Conservation (phyloP, 2,888 invertebrate genomes). For the Polymixis flavicincta region DNA sequence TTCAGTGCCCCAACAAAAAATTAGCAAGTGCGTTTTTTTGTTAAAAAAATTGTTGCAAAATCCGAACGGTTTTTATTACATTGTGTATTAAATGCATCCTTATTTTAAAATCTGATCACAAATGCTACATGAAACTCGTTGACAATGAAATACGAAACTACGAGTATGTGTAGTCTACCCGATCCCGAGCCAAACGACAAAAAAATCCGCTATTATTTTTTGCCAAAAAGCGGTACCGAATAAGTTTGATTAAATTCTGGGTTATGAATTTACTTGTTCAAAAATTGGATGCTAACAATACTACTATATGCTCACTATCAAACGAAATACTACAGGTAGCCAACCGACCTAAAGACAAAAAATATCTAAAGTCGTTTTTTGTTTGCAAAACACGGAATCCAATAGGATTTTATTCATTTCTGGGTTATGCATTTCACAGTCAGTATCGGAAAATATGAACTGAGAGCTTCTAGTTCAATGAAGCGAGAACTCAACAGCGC, state of each 20-base stretch:
- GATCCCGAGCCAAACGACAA: not conserved
- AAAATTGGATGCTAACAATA: too few species aligned
- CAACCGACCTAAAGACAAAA: too few species aligned
- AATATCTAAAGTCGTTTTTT: not conserved
- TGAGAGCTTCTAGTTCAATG: slow-evolving; percentile 61
- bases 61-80: not conserved
- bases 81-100: not conserved
- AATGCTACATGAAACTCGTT: not conserved
- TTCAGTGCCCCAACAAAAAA: not conserved
- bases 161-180: too few species aligned
- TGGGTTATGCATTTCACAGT: slow-evolving; percentile 37
- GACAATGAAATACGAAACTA: not conserved
- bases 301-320: too few species aligned
- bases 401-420: slow-evolving; percentile 42
- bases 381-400: not conserved
- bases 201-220: not conserved
- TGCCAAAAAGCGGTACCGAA: too few species aligned
- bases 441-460: slow-evolving; percentile 37
- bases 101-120: not conserved
- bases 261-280: slow-evolving; percentile 33
- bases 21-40: not conserved
- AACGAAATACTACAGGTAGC: too few species aligned
- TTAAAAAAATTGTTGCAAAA: not conserved
- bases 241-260: not conserved
- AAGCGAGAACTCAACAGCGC: slow-evolving; percentile 49